These are phyloP conservation scores for Cyprinodon tularosa DNA, from an alignment of 2,113 vertebrate genomes.

Conservation along the genomic window DNA sequence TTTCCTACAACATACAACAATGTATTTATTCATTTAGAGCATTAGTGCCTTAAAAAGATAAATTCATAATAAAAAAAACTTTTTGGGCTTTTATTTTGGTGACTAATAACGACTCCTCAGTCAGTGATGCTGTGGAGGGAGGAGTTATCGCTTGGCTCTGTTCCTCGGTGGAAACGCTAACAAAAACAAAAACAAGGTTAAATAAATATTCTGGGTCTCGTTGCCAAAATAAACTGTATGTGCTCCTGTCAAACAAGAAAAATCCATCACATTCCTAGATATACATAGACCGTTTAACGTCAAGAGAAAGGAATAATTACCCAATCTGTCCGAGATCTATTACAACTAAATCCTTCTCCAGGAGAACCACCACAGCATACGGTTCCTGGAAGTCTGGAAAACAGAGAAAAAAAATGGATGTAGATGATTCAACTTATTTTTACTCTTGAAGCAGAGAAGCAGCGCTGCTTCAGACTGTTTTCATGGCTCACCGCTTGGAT, in stretches of 20 bases:
- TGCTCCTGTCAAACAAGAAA: background rate
- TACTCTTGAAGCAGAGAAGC: background rate
- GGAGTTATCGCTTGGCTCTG: too few species aligned
- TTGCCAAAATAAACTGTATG: background rate
- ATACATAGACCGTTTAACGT: background rate
- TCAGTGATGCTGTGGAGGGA: too few species aligned
- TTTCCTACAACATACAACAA: too few species aligned
- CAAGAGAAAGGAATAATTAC: constrained; percentile 66
- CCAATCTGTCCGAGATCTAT: constrained; percentile 98
- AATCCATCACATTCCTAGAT: background rate
- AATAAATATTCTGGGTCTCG: too few species aligned
- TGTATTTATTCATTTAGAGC: too few species aligned
- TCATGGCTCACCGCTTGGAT: constrained; percentile 89
- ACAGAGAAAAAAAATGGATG: constrained; percentile 4
- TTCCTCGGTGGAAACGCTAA: too few species aligned
- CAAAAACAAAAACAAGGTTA: too few species aligned
- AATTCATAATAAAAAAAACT: too few species aligned
- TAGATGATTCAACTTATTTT: background rate
- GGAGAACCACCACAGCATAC: constrained; percentile 94
- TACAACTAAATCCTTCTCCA: constrained; percentile 96
- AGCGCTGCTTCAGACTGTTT: background rate
- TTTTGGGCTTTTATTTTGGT: too few species aligned
- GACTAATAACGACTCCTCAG: too few species aligned
- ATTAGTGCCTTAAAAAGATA: too few species aligned
- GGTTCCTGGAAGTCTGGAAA: constrained; percentile 94